A percentile compares a stretch with the other conserved stretches of the same genome.
Evolutionary conservation across 2,888 invertebrate genomes (phyloP).

Genomic region (Glaucopsyche alexis): DNA sequence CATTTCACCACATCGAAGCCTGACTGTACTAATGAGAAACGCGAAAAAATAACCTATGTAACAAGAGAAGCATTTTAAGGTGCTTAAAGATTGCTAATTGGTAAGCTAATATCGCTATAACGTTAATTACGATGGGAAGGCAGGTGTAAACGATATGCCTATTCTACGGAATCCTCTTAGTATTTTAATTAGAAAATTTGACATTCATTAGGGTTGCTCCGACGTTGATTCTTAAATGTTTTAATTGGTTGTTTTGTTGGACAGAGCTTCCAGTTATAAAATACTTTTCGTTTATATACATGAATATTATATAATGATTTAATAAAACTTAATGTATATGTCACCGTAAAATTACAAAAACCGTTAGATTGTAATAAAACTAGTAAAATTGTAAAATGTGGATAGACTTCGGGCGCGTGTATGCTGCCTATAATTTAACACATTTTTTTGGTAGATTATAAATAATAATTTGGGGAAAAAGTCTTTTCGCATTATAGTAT

Average conservation of each 20-base stretch:
- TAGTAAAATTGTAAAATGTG: too few relatives aligned
- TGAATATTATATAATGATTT: too few relatives aligned
- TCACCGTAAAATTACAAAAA: too few relatives aligned
- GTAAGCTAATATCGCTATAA: slow-evolving; percentile 76
- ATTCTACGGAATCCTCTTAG: slow-evolving; percentile 46
- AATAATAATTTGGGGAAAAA: too few relatives aligned
- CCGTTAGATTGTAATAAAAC: too few relatives aligned
- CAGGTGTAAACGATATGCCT: slow-evolving; percentile 60
- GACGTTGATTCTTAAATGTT: slow-evolving; percentile 5
- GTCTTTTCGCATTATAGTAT: too few relatives aligned
- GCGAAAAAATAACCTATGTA: slow-evolving; percentile 41
- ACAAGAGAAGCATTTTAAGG: slow-evolving; percentile 65
- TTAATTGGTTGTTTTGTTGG: slow-evolving; percentile 15
- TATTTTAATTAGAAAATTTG: slow-evolving; percentile 26
- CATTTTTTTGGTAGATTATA: too few relatives aligned
- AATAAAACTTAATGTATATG: too few relatives aligned
- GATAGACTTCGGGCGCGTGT: too few relatives aligned
- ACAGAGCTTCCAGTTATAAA: not conserved
- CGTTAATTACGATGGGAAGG: slow-evolving; percentile 74
- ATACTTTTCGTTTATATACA: not conserved
- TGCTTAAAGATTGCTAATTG: slow-evolving; percentile 75
- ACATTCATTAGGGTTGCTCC: slow-evolving; percentile 10
- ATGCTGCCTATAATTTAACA: too few relatives aligned
- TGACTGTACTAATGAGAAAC: slow-evolving; percentile 27
- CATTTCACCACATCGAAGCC: not conserved